Evolutionary conservation across 1,140 invertebrate species (phyloP).

Genomic region (Chlorops oryzae): DNA sequence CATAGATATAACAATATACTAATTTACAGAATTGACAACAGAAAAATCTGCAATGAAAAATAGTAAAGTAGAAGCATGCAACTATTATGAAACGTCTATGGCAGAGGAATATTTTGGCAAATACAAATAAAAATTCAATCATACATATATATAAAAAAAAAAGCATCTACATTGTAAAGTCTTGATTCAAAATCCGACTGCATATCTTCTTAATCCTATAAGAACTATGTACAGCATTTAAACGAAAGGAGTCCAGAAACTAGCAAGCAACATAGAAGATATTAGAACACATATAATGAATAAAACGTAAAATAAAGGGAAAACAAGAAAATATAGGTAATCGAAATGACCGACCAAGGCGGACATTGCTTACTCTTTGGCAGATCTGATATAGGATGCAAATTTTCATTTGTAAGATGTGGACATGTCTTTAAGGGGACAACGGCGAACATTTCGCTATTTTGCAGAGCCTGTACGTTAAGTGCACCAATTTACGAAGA

Average conservation of each 20-base stretch:
- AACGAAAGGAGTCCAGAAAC: background rate
- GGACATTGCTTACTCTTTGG: conserved; percentile 43
- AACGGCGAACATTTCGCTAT: conserved; percentile 69
- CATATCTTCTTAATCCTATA: background rate
- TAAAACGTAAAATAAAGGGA: background rate
- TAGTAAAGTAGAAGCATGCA: no score
- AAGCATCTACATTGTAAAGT: background rate
- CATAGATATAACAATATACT: no score
- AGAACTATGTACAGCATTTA: background rate
- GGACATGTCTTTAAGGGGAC: conserved; percentile 67
- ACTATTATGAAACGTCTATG: no score
- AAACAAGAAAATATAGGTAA: background rate
- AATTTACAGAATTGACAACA: no score
- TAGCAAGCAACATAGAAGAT: background rate
- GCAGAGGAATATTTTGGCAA: no score
- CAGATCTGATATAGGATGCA: conserved; percentile 54
- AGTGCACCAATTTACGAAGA: background rate
- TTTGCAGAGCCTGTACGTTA: conserved; percentile 51
- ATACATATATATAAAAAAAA: conserved; percentile 1
- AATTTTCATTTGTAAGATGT: conserved; percentile 60
- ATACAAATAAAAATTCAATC: no score
- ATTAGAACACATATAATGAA: background rate
- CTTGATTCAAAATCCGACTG: background rate
- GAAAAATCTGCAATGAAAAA: no score
- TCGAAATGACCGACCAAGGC: no score